Evolutionary conservation across 2,113 vertebrate species (phyloP).

Genomic region (Sapajus apella): DNA sequence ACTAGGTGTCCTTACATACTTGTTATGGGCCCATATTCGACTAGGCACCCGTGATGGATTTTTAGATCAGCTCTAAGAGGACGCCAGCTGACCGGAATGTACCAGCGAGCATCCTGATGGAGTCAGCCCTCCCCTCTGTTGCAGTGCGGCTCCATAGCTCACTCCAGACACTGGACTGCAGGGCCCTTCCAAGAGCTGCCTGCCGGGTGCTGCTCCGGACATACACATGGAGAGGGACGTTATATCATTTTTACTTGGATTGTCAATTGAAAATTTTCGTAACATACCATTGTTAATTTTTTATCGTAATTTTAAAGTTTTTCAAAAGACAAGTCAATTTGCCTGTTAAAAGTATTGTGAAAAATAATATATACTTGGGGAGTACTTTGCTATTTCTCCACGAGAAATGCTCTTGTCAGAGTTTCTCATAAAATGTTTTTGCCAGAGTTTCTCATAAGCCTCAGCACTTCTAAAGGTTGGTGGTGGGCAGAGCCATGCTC

Average conservation of each 20-base stretch:
- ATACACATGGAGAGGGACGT: not conserved
- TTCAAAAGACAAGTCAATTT: not conserved
- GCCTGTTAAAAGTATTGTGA: not conserved
- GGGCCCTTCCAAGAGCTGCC: not conserved
- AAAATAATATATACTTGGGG: not conserved
- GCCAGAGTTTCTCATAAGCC: not conserved
- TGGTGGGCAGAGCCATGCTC: accelerated
- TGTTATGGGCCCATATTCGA: too few species aligned
- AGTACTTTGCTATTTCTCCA: not conserved
- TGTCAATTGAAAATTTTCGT: not conserved
- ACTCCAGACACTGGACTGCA: not conserved
- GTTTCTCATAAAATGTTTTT: not conserved
- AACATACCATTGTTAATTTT: not conserved
- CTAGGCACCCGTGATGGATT: too few species aligned
- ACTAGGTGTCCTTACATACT: not conserved
- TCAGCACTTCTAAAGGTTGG: too few species aligned
- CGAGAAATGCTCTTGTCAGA: not conserved
- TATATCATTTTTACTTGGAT: not conserved
- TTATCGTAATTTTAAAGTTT: not conserved
- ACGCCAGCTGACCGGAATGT: too few species aligned
- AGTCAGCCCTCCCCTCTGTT: too few species aligned
- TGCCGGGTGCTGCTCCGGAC: accelerated
- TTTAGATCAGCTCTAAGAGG: too few species aligned
- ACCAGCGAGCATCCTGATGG: too few species aligned
- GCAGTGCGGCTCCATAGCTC: not conserved